phyloP scores from a whole-genome alignment of 2,113 vertebrate genomes.

The Xenopus borealis region DNA sequence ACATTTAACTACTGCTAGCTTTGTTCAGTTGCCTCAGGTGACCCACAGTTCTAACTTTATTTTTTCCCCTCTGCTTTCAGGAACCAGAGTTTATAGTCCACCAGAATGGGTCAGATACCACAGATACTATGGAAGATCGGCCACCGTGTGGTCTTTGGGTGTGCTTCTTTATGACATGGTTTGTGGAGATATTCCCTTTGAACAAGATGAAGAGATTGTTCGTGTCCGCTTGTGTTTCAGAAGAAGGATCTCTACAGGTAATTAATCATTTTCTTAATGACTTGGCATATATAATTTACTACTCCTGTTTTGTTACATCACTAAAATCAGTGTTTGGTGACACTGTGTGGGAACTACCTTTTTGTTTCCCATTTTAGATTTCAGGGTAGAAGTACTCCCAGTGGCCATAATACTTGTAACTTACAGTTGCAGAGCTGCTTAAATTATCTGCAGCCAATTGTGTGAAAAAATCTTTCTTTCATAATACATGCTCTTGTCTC shows the following conservation, averaged over 20 bases:
- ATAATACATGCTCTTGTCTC: no score
- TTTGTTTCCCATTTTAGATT: no score
- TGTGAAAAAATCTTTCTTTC: no score
- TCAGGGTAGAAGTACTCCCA: no score
- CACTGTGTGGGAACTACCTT: no score
- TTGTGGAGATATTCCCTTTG: conserved; percentile 96
- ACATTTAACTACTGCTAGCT: neutral
- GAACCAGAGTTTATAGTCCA: conserved; percentile 93
- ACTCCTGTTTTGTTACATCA: neutral
- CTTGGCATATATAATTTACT: neutral
- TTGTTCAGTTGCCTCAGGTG: neutral
- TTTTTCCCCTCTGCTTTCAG: no score
- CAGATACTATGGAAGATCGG: conserved; percentile 91
- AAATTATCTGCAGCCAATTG: no score
- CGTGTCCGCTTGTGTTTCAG: conserved; percentile 86
- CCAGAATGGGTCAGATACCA: conserved; percentile 97
- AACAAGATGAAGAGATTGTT: conserved; percentile 94
- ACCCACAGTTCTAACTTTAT: neutral
- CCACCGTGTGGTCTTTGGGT: conserved; percentile 94
- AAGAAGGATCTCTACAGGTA: conserved; percentile 86
- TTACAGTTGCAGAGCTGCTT: no score
- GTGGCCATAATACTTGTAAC: no score
- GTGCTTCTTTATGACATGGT: conserved; percentile 97
- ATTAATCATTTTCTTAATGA: neutral
- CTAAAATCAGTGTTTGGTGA: no score